Evolutionary conservation across 1,140 invertebrate genomes (phyloP).

Genomic region (Listronotus oregonensis): DNA sequence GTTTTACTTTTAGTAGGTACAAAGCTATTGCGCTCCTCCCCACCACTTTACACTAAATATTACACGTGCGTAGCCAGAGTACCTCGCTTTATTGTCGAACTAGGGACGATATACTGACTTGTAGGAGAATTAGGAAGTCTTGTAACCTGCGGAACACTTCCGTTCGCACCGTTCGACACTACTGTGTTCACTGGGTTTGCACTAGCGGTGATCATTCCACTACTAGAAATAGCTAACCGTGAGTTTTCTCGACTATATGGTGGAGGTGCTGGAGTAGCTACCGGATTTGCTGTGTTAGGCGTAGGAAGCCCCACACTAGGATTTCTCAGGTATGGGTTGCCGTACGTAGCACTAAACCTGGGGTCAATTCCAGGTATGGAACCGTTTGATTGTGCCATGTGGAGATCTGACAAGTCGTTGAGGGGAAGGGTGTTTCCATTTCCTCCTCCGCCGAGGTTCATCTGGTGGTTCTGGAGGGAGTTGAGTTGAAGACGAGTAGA

Average conservation of each 20-base stretch:
- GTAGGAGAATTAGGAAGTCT: constrained; percentile 59
- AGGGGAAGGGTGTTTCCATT: constrained; percentile 47
- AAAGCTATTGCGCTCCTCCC: background rate
- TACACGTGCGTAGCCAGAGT: constrained; percentile 68
- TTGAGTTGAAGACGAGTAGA: constrained; percentile 54
- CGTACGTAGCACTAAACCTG: constrained; percentile 84
- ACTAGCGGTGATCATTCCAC: constrained; percentile 50
- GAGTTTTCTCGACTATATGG: constrained; percentile 62
- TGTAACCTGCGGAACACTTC: constrained; percentile 58
- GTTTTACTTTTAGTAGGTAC: background rate
- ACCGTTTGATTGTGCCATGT: constrained; percentile 57
- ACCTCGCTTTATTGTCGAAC: constrained; percentile 62
- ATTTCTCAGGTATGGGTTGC: constrained; percentile 79
- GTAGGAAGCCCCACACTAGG: constrained; percentile 57
- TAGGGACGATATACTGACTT: constrained; percentile 59
- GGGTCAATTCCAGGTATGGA: constrained; percentile 75
- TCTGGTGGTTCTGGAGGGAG: constrained; percentile 54
- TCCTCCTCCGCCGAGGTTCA: constrained; percentile 31
- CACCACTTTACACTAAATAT: constrained; percentile 37
- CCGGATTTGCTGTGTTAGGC: constrained; percentile 72
- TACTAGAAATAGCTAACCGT: constrained; percentile 45
- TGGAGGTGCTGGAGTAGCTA: constrained; percentile 77
- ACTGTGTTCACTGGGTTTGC: constrained; percentile 51
- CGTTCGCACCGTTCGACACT: constrained; percentile 55
- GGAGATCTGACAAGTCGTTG: constrained; percentile 50